These are phyloP conservation scores for Hirundo rustica DNA, from an alignment of 2,797 vertebrate genomes.

Conservation along the genomic window DNA sequence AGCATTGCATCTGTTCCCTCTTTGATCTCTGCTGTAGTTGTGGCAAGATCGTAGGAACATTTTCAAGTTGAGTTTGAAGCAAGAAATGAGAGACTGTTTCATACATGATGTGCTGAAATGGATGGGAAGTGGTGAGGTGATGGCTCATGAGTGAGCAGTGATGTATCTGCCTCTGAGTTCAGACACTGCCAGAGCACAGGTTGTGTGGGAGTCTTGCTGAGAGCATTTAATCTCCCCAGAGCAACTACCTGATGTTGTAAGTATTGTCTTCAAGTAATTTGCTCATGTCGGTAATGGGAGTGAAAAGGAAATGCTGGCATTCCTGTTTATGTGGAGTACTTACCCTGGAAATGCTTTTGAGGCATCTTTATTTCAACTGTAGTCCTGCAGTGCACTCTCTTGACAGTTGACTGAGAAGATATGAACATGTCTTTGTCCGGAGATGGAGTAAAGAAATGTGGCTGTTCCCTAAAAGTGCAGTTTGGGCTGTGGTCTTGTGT, in stretches of 20 bases:
- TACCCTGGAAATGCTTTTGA: background rate
- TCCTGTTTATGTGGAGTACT: background rate
- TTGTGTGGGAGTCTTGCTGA: background rate
- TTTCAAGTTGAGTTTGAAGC: background rate
- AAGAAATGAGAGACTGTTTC: background rate
- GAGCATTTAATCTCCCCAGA: background rate
- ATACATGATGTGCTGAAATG: background rate
- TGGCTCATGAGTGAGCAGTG: fast-evolving
- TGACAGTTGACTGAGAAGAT: background rate
- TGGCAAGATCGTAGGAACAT: background rate
- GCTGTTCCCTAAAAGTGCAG: background rate
- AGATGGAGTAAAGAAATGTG: background rate
- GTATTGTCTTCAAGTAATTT: background rate
- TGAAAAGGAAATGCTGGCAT: background rate
- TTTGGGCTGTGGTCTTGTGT: background rate
- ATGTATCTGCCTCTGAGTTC: background rate
- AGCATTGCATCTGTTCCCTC: background rate
- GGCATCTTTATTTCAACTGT: background rate
- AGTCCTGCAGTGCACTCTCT: background rate
- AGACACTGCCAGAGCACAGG: background rate
- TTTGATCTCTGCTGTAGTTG: background rate
- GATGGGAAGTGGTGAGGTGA: background rate
- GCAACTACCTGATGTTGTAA: background rate
- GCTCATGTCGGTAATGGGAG: background rate
- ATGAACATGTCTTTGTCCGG: background rate